Conservation (phyloP, 2,888 invertebrate species). For the Temnothorax unifasciatus region DNA sequence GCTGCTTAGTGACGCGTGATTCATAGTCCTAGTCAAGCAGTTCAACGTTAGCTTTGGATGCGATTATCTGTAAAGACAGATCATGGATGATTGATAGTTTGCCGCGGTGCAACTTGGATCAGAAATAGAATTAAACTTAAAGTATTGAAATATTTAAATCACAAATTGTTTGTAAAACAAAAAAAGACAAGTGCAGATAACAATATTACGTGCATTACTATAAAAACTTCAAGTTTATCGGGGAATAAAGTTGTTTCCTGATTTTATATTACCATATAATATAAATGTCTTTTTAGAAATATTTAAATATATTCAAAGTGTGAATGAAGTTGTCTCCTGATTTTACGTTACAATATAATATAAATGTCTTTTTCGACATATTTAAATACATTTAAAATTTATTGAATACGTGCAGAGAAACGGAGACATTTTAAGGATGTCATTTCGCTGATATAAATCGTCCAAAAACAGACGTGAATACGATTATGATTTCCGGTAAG, state of each 20-base stretch:
- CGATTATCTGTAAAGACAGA: conserved; percentile 26
- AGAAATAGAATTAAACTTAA: conserved; percentile 13
- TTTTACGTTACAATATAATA: not conserved
- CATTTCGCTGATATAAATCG: not conserved
- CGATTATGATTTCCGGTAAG: conserved; percentile 38
- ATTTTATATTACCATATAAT: not conserved
- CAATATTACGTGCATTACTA: not conserved
- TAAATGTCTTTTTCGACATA: not conserved
- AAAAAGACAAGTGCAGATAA: not conserved
- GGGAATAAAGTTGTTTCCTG: not conserved
- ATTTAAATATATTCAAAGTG: not conserved
- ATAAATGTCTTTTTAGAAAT: not conserved
- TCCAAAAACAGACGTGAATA: conserved; percentile 11
- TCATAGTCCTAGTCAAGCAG: conserved; percentile 67
- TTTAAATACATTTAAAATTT: not conserved
- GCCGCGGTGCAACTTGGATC: not conserved
- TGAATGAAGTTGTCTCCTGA: not conserved
- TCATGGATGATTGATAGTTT: conserved; percentile 12
- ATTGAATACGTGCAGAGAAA: not conserved
- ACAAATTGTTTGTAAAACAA: not conserved
- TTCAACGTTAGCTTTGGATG: conserved; percentile 5
- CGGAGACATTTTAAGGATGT: not conserved
- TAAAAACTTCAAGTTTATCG: not conserved
- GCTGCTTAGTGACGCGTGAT: conserved; percentile 69
- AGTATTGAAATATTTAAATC: not conserved